Percentiles rank a stretch among this genome's conserved stretches.
Conservation (phyloP, 2,797 vertebrate genomes). For the Emydoidea blandingii region DNA sequence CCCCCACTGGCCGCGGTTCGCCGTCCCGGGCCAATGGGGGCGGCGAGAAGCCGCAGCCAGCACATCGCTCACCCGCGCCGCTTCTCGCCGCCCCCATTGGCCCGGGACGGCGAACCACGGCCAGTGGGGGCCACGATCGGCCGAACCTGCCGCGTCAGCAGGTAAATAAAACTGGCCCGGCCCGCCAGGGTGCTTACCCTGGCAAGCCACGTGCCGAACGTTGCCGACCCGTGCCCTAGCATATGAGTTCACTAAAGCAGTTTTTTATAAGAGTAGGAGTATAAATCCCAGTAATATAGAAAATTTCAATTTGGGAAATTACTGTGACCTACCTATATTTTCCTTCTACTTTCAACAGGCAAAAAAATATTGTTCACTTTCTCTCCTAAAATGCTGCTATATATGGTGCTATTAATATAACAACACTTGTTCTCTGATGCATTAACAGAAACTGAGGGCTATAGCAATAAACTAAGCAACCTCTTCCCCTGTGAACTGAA, state of each 20-base stretch:
- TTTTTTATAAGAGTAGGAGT: background rate
- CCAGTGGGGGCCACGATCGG: too few species aligned
- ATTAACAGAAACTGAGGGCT: conserved; percentile 1
- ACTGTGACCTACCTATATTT: background rate
- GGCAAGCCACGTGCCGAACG: too few species aligned
- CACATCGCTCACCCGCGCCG: too few species aligned
- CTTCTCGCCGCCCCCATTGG: too few species aligned
- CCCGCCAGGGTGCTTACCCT: too few species aligned
- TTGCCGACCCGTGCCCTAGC: too few species aligned
- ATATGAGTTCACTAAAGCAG: background rate
- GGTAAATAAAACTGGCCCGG: too few species aligned
- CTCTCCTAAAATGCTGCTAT: background rate
- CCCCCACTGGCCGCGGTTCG: too few species aligned
- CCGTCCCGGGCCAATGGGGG: too few species aligned
- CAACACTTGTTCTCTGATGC: background rate
- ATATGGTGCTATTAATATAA: background rate
- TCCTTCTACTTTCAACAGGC: background rate
- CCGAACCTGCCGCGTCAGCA: too few species aligned
- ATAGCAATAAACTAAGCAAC: background rate
- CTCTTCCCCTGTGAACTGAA: background rate
- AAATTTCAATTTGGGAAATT: conserved; percentile 1
- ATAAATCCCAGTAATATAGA: background rate
- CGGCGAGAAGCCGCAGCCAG: too few species aligned
- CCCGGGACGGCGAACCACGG: too few species aligned
- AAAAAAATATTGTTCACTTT: background rate